Evolutionary conservation across 2,888 invertebrate genomes (phyloP), one percentile per base, ranked within the genome.

Genomic region (Omphaloscelis lunosa): DNA sequence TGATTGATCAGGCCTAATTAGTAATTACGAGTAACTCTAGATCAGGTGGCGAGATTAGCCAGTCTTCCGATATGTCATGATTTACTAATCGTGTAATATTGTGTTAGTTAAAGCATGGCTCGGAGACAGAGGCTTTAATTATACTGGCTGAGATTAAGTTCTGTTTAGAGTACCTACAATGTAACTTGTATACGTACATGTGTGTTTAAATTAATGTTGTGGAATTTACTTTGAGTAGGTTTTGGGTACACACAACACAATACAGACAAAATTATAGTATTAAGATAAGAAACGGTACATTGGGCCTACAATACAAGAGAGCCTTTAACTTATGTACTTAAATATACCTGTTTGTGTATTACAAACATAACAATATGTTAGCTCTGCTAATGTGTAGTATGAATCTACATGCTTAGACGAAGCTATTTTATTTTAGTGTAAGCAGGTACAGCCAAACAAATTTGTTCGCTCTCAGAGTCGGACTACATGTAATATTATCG

Each of bases 1-100:
- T 80, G 86, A 86, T 86, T 86, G 86, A 86, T 86, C 83, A 79
- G 73, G 11, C 11, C 83, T 85, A 79, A 86, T 83, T 83, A 83
- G 83, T 83, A 80, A 83, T 80, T 65, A 80, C 78, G 63, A 77
- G 76, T 80, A 51, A 76, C 63, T 78, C 77, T 80, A 86, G 87
- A 87, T 83, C 86, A 79, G 75, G 79, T 85, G 77, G 63, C 48
- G 66, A 75, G 83, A 80, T 80, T 77, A 73, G 65, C 51, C n/a
- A 48, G 65, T 77, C 68, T 59, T 70, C 66, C 68, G 77, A 83
- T 75, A 45, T 61, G 61, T 72, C 74, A 73, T 82, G 86, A 86
- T 86, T 79, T 79, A 83, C 80, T 75, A 65, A 66, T 70, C 72
- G 48, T 74, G 48, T 77, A 48, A 80, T 62, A 56, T 63, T 72